Percentiles rank a stretch among this genome's conserved stretches.
Evolutionary conservation across 1,140 invertebrate species (phyloP).

Genomic region (Drosophila tropicalis): DNA sequence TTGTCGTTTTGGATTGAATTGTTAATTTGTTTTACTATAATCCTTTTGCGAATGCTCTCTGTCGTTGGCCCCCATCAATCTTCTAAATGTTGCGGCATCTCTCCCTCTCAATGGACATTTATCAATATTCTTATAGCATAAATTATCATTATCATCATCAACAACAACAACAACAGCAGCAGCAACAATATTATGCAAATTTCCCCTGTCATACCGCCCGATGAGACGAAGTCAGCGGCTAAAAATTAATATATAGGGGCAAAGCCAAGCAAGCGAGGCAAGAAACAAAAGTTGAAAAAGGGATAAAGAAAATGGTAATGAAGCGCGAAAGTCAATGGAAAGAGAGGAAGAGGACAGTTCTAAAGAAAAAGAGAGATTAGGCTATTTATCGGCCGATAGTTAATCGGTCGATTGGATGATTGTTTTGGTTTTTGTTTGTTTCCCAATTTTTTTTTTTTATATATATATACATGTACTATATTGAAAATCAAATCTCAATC

Average conservation of each 20-base stretch:
- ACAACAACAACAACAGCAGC: conserved; percentile 38
- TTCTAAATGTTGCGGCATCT: conserved; percentile 14
- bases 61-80: not conserved
- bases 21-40: conserved; percentile 12
- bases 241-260: not conserved
- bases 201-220: not conserved
- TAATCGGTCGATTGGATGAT: conserved; percentile 2
- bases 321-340: not conserved
- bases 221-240: not conserved
- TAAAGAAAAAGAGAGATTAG: not conserved
- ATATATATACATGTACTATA: conserved; percentile 16
- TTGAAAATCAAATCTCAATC: conserved; percentile 54
- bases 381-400: not conserved
- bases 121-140: conserved; percentile 77
- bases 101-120: conserved; percentile 50
- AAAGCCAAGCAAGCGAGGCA: not conserved
- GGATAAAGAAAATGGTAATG: too few relatives aligned
- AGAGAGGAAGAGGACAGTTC: not conserved
- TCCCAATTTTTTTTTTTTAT: not conserved
- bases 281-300: not conserved
- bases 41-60: not conserved
- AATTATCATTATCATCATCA: conserved; percentile 62
- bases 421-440: conserved; percentile 10
- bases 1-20: conserved; percentile 4
- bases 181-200: not conserved